phyloP scores from a whole-genome alignment of 2,888 invertebrate species.

The Atrina japonica region DNA sequence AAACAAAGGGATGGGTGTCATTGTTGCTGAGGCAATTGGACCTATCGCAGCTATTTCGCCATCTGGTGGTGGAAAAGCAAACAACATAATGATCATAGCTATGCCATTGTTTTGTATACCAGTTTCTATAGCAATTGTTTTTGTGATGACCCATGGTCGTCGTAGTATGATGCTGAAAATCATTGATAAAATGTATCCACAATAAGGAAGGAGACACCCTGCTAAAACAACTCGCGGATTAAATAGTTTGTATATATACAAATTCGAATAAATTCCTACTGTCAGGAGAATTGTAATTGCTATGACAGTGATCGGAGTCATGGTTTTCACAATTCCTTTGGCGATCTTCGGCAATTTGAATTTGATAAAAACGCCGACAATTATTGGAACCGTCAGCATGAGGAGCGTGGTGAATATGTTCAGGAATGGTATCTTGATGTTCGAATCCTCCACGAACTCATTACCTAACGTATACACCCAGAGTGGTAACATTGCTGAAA shows the following conservation, averaged over 20 bases:
- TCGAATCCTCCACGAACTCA: conserved; percentile 86
- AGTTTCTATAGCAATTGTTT: conserved; percentile 91
- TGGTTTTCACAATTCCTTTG: conserved; percentile 83
- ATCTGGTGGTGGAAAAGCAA: conserved; percentile 91
- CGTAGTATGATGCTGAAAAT: conserved; percentile 63
- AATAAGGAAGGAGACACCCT: conserved; percentile 75
- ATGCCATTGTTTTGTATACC: conserved; percentile 96
- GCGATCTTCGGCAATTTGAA: conserved; percentile 84
- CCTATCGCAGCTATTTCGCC: conserved; percentile 90
- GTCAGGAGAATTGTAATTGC: conserved; percentile 91
- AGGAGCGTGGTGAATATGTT: conserved; percentile 89
- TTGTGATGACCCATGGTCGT: conserved; percentile 67
- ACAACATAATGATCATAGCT: conserved; percentile 91
- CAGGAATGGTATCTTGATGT: conserved; percentile 89
- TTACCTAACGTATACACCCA: conserved; percentile 95
- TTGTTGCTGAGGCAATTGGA: conserved; percentile 86
- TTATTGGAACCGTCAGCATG: conserved; percentile 89
- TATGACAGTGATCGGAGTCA: conserved; percentile 91
- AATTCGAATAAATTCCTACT: conserved; percentile 93
- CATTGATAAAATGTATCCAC: conserved; percentile 74
- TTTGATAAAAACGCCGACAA: conserved; percentile 77
- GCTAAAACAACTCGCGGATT: conserved; percentile 80
- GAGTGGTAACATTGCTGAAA: conserved; percentile 90
- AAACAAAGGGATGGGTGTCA: conserved; percentile 94
- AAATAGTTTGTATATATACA: conserved; percentile 93